Evolutionary conservation across 2,113 vertebrate genomes (phyloP).

Genomic region (Tachysurus fulvidraco): DNA sequence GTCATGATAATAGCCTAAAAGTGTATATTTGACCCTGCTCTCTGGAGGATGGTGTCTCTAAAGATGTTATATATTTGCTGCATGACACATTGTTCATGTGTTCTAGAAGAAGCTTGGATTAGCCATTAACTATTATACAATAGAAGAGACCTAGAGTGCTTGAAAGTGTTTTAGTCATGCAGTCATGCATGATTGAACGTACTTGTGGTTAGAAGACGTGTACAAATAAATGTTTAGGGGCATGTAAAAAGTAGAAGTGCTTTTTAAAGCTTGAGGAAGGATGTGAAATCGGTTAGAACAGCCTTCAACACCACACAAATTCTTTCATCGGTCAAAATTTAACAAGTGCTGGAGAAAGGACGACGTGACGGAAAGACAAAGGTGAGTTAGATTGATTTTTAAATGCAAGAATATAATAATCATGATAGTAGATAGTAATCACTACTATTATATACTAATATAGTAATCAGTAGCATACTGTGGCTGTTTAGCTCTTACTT

Average conservation of each 20-base stretch:
- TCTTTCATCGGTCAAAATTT: background rate
- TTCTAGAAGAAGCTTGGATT: background rate
- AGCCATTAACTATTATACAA: background rate
- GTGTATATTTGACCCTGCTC: background rate
- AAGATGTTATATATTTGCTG: background rate
- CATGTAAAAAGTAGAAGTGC: constrained; percentile 32
- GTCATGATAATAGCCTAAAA: background rate
- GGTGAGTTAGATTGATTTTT: background rate
- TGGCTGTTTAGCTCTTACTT: background rate
- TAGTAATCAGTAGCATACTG: background rate
- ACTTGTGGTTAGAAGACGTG: background rate
- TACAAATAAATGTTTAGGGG: background rate
- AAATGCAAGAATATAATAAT: background rate
- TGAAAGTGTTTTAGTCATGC: too few species aligned
- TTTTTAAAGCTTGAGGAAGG: constrained; percentile 10
- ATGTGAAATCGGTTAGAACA: constrained; percentile 6
- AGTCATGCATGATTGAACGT: background rate
- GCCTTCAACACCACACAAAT: background rate
- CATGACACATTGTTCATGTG: background rate
- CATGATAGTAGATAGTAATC: background rate
- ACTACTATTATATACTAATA: too few species aligned
- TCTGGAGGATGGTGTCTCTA: background rate
- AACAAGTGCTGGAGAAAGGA: background rate
- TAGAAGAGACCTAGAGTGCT: background rate
- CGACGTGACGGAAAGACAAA: background rate